Evolutionary conservation across 2,888 invertebrate genomes (phyloP), one percentile per base, ranked within the genome.

Genomic region (Nebria salina): DNA sequence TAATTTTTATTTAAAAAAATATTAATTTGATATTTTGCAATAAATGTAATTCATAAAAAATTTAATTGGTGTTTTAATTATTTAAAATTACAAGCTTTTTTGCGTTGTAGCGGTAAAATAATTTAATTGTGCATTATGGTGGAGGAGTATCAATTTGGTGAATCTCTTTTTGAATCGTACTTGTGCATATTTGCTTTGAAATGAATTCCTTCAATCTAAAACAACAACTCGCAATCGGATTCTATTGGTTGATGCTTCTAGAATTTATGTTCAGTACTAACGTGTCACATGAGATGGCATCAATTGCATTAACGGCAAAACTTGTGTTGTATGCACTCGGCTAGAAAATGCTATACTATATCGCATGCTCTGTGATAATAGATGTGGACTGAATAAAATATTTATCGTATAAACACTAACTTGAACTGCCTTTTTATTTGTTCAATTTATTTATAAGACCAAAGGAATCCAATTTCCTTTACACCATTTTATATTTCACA

Each of bases 291-390:
- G 34, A 72, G 72, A 72, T 25, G 72, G 72, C 72, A 72, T n/a
- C 72, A 72, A 72, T 72, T 72, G 72, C 72, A 72, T 72, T 72
- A 72, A 34, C 26, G 72, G 25, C 25, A 72, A 72, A 72, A 72
- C 26, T 42, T 41, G 72, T 72, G 72, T 42, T 6, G 41, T 26
- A 25, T 25, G 72, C 42, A 72, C 20, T 72, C 42, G 42, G 26
- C 42, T 72, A 42, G 72, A 72, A 72, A 72, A 72, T 54, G 42
- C 72, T 11, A 34, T 72, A 72, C 72, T 72, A 41, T 54, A 1
- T 54, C 54, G 54, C 54, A 13, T 54, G 54, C 54, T 13, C 54
- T 54, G 13, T 54, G 54, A 13, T 54, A 54, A 54, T 54, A 54
- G 54, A 54, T 11, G 54, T 54, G 54, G 13, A 54, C 54, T 54